Percentiles rank a stretch among this genome's conserved stretches.
phyloP scores from a whole-genome alignment of 1,140 invertebrate species.

The Chlorops oryzae region DNA sequence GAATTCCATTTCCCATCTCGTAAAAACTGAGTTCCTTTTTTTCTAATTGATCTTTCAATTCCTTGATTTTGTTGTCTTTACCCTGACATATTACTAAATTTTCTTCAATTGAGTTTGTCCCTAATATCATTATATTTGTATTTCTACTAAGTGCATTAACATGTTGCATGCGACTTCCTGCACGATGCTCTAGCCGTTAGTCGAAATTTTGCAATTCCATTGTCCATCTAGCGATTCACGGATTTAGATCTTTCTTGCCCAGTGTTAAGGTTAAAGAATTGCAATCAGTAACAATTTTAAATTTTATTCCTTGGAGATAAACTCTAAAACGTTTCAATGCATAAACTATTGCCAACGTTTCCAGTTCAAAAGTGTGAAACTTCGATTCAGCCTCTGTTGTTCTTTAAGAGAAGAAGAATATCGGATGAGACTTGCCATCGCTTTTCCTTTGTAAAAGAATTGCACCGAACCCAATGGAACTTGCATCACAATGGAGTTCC shows the following conservation, averaged over 20 bases:
- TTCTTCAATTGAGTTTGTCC: too few relatives aligned
- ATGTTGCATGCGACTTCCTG: neutral
- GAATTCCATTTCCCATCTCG: too few relatives aligned
- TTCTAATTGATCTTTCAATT: too few relatives aligned
- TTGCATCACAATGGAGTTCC: constrained; percentile 27
- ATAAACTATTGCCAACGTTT: constrained; percentile 47
- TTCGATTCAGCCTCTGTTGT: constrained; percentile 42
- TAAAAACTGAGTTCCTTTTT: too few relatives aligned
- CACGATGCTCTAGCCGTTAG: neutral
- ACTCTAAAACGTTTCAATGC: constrained; percentile 25
- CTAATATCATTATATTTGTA: too few relatives aligned
- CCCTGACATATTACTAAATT: too few relatives aligned
- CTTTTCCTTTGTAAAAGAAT: constrained; percentile 22
- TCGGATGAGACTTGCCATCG: constrained; percentile 7
- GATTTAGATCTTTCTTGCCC: constrained; percentile 22
- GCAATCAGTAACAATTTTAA: constrained; percentile 38
- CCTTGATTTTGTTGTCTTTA: too few relatives aligned
- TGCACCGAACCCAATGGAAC: constrained; percentile 18
- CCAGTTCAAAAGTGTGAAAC: constrained; percentile 47
- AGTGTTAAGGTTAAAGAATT: constrained; percentile 26
- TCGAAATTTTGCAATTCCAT: constrained; percentile 2
- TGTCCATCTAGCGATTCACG: constrained; percentile 23
- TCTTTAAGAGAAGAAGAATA: constrained; percentile 19
- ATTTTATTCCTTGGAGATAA: constrained; percentile 44
- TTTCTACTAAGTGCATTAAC: neutral